phyloP scores from a whole-genome alignment of 1,140 invertebrate species.

The Zaprionus ornatus region DNA sequence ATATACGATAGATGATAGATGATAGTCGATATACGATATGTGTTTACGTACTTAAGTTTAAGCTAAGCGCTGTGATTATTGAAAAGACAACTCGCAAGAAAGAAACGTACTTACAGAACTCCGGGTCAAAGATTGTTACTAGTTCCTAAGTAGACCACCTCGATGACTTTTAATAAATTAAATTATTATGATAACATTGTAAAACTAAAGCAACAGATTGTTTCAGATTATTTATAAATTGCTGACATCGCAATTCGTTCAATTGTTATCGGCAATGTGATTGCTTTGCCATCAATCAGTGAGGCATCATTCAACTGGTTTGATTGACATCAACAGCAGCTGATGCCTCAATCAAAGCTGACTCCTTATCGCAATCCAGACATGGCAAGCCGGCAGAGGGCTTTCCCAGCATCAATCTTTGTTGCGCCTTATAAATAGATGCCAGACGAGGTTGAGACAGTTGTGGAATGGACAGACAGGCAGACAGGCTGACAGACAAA shows the following conservation, averaged over 20 bases:
- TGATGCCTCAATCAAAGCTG: constrained; percentile 44
- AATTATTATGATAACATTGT: constrained; percentile 56
- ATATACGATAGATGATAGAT: background rate
- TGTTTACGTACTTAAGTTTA: constrained; percentile 44
- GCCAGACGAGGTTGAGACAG: constrained; percentile 63
- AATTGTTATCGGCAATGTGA: constrained; percentile 24
- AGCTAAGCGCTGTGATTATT: constrained; percentile 74
- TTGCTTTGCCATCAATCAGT: constrained; percentile 59
- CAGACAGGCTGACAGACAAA: background rate
- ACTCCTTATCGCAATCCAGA: constrained; percentile 8
- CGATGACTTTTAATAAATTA: constrained; percentile 65
- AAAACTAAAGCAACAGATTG: background rate
- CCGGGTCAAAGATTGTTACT: constrained; percentile 47
- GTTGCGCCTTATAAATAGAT: constrained; percentile 52
- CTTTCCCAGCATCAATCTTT: constrained; percentile 35
- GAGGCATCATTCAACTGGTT: constrained; percentile 56
- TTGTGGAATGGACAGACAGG: constrained; percentile 18
- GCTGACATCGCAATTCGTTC: background rate
- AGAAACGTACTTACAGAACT: constrained; percentile 4
- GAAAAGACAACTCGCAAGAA: constrained; percentile 49
- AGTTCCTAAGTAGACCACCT: constrained; percentile 62
- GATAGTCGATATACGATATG: constrained; percentile 24
- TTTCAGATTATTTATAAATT: background rate
- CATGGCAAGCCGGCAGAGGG: constrained; percentile 12
- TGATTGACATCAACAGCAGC: constrained; percentile 62